Evolutionary conservation across 2,797 vertebrate genomes (phyloP), one percentile per base, ranked within the genome.

Genomic region (Sarcoramphus papa): DNA sequence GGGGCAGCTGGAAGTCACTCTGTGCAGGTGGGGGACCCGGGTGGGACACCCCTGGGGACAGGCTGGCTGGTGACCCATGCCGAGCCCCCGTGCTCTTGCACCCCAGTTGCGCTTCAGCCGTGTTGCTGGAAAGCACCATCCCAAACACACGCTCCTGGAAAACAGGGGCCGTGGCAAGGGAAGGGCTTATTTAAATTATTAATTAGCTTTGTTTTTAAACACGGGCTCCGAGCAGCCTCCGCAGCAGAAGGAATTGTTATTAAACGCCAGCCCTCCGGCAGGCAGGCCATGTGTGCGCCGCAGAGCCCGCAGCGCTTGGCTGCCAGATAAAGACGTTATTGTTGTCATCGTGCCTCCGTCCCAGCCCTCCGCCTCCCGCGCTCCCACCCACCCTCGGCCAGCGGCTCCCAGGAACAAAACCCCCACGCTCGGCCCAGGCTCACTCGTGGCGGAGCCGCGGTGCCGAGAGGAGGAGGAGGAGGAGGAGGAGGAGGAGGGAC

Each of bases 311-410:
- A 91, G 97, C 93, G 79, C 92, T 95, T 97, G 98, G 97, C 98
- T 98, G 98, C 97, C 97, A 98, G 97, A 98, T 96, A 98, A 98
- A 98, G 98, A 97, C 97, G 96, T 96, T 85, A 98, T 98, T 98
- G 98, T 98, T 98, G 97, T 97, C 97, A 94, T 92, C 96, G 96
- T 37, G 91, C 85, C 93, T 75, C 50, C 69, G 67, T 84, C 92
- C 90, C 97, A 85, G 83, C 93, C 94, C 95, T 72, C 90, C 96
- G 88, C 95, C 96, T 97, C 97, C 93, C 85, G 76, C 63, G 84
- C 95, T 97, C 96, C 97, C 96, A 95, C 94, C 97, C 97, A 93
- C 97, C 97, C 97, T 85, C 78, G 83, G 88, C 83, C 91, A 35
- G 87, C 96, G 93, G 79, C 93, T 95, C 97, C 97, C 92, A 45